phyloP scores from a whole-genome alignment of 2,113 vertebrate genomes.

The Rhinogobius similis region DNA sequence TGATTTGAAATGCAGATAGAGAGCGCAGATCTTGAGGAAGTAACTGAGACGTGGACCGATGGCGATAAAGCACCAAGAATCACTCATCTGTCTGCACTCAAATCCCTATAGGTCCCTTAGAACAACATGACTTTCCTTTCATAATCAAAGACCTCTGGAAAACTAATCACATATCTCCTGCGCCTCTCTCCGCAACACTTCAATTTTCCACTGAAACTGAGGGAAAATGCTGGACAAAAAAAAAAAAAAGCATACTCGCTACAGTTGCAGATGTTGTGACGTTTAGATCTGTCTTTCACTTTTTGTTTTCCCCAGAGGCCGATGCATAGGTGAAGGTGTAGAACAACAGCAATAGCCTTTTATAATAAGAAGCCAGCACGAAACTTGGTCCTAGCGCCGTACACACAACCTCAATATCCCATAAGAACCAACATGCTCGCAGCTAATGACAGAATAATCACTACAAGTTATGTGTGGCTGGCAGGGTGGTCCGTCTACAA shows the following conservation, averaged over 20 bases:
- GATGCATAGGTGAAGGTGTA: constrained; percentile 32
- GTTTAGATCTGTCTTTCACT: constrained; percentile 30
- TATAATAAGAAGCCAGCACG: constrained; percentile 39
- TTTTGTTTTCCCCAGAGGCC: constrained; percentile 45
- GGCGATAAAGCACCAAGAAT: constrained; percentile 41
- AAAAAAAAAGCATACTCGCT: constrained; percentile 58
- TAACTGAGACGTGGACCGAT: constrained; percentile 26
- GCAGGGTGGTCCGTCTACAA: constrained; percentile 57
- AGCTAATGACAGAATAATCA: constrained; percentile 53
- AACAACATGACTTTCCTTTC: constrained; percentile 48
- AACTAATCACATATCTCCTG: constrained; percentile 63
- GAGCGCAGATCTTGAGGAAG: constrained; percentile 16
- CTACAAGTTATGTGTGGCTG: constrained; percentile 19
- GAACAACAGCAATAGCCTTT: constrained; percentile 38
- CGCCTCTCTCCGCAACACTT: constrained; percentile 56
- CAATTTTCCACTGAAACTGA: constrained; percentile 73
- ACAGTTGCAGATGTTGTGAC: constrained; percentile 73
- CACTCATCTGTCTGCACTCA: constrained; percentile 50
- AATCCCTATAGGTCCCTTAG: constrained; percentile 54
- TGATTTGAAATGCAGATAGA: constrained; percentile 30
- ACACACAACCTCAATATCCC: constrained; percentile 31
- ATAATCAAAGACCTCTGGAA: constrained; percentile 55
- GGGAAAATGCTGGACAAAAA: constrained; percentile 64
- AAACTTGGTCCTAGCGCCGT: constrained; percentile 24
- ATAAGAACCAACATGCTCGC: constrained; percentile 26